Evolutionary conservation across 2,797 vertebrate species (phyloP), one percentile per base, ranked within the genome.

Genomic region (Novumbra hubbsi): DNA sequence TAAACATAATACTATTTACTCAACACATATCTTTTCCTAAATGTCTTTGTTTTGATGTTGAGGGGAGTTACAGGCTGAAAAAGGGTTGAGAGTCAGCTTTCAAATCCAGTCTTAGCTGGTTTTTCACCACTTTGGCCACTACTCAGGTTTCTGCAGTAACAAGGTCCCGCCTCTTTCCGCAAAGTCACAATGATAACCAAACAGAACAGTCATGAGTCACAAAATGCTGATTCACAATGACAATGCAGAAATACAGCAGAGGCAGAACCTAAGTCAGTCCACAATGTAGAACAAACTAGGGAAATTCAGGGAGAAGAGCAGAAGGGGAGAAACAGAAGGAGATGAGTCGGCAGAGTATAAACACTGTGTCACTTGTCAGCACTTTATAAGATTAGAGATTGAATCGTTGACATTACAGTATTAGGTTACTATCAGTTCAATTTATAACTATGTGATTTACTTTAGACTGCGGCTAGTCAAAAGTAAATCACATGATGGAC

Each of bases 161-260:
- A 9, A 41, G 34, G 11, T 24, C 27, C 24, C 38, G 28, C 32
- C 57, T 63, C 57, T 11, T 57, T 24, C 21, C 21, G 1, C 38
- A 27, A 30, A 49, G 15, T 28, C 52, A 24, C 0, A n/a, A 38
- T 21, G 38, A 68, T 41, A 30, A 27, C 15, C 21, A 27, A 49
- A 69, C 41, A 45, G n/a, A 38, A 34, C 27, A 4, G 11, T 3
- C 64, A 38, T 16, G 60, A 50, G 2, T 2, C 67, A 27, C 19
- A 60, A 17, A 78, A 71, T 73, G 80, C 83, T 85, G 83, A 87
- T 79, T 91, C 87, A 88, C 72, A 60, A 48, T 89, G 85, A 90
- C 80, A 63, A 75, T 30, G 83, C 87, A 83, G 7, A 84, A 83
- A 77, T 41, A n/a, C 49, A 49, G 4, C 21, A 38, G 30, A 6